Conservation (phyloP, 2,888 invertebrate species). For the Amphiduros pacificus region DNA sequence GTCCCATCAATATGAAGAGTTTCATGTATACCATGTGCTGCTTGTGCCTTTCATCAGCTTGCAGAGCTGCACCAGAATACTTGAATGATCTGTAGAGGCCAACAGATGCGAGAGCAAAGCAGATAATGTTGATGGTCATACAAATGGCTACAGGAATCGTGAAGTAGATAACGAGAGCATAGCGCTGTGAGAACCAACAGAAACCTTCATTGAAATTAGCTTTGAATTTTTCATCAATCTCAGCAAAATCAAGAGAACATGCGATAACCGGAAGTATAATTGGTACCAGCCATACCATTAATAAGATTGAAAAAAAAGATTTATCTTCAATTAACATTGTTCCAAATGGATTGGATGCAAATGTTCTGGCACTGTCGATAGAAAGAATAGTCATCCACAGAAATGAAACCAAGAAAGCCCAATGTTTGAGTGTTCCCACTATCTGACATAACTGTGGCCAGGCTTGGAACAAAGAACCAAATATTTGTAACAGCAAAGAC, state of each 20-base stretch:
- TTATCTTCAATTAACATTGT: neutral
- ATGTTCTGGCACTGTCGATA: neutral
- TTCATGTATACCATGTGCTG: neutral
- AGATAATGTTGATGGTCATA: neutral
- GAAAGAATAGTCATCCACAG: neutral
- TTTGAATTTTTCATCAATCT: neutral
- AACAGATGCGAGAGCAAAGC: neutral
- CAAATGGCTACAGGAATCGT: neutral
- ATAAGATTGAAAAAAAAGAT: neutral
- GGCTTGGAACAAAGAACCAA: neutral
- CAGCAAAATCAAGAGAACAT: neutral
- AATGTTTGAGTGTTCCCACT: neutral
- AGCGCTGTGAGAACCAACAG: neutral
- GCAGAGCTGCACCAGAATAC: neutral
- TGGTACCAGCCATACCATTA: neutral
- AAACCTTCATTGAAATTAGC: neutral
- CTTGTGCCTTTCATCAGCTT: neutral
- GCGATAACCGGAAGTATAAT: neutral
- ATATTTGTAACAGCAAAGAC: neutral
- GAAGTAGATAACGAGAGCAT: neutral
- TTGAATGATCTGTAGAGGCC: neutral
- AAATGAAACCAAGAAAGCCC: neutral
- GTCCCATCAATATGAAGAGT: neutral
- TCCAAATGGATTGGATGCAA: neutral
- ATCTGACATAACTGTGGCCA: neutral